Evolutionary conservation across 35 echinoderm and acorn worm genomes (phyloP), one percentile per base, ranked within the genome.

Genomic region (Ophioderma brevispina): DNA sequence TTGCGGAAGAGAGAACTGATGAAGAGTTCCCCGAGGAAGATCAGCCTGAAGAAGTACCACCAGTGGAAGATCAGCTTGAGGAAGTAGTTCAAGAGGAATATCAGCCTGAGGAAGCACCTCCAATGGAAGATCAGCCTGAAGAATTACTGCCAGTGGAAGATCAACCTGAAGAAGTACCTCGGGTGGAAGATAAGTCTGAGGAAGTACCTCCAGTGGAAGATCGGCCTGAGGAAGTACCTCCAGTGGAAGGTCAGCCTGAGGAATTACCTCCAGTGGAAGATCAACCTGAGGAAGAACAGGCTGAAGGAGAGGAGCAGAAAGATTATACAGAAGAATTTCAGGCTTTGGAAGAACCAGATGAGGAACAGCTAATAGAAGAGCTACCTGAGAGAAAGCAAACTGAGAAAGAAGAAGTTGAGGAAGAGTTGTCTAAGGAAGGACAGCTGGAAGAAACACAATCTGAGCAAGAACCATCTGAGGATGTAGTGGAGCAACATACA

Each of bases 1-100:
- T 23, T 36, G 76, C 32, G 33, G 64, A 91, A 40, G 82, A 77
- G 76, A 18, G 21, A 41, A 25, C 46, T 32, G 82, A 85, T 63
- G 40, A 31, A 76, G 89, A 36, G 80, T n/a, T n/a, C n/a, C 33
- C 2, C 21, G 35, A 18, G 50, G 88, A 46, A 21, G 52, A 63
- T 82, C 38, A 28, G 33, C 75, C 40, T 33, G 36, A 8, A 13
- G 84, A 86, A 86, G 31, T 14, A 64, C 36, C 59, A 63, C 35
- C 21, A 17, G 37, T 25, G 33, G 32, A 64, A 85, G 55, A 85
- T 38, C 0, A 32, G 1, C 18, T 55, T 64, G 84, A 86, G 35
- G 35, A 86, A 81, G 30, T 40, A 81, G 30, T 21, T 11, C 38
- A 81, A 40, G 79, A n/a, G n/a, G n/a, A n/a, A n/a, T n/a, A n/a